Conservation (phyloP, 64 coral and sea anemone genomes). For the Stylophora pistillata region DNA sequence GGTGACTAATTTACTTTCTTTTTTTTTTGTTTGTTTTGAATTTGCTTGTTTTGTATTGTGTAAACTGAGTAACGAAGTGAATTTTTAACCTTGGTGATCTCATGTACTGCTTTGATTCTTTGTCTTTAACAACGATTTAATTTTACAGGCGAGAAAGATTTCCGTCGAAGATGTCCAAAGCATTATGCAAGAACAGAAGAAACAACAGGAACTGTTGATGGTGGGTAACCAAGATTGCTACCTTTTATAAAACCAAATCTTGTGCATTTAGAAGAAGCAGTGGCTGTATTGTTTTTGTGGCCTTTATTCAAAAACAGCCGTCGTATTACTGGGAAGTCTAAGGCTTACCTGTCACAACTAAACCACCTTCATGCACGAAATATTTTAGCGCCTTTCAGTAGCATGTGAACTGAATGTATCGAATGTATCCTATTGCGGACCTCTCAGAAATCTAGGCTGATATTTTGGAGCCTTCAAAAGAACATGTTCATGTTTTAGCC, state of each 20-base stretch:
- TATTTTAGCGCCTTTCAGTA: no score
- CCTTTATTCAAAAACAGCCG: neutral
- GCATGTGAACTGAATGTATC: no score
- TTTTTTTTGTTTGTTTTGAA: neutral
- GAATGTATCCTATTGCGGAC: no score
- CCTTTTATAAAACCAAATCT: no score
- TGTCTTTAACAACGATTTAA: neutral
- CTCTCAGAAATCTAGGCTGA: no score
- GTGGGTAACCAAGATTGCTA: neutral
- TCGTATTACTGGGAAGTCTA: no score
- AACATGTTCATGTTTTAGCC: no score
- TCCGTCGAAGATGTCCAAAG: constrained; percentile 23
- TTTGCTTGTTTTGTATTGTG: neutral
- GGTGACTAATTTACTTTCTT: neutral
- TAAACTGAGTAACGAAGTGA: no score
- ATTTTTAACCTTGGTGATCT: neutral
- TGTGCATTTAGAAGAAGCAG: no score
- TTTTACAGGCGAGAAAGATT: constrained; percentile 12
- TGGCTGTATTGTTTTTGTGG: neutral
- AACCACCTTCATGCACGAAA: no score
- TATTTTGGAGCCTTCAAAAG: no score
- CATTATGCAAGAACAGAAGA: constrained; percentile 49
- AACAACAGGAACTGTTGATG: constrained; percentile 65
- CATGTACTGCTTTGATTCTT: neutral
- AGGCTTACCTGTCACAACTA: no score